These are phyloP conservation scores for Dicerorhinus sumatrensis DNA, from an alignment of 2,113 vertebrate genomes.

Conservation along the genomic window DNA sequence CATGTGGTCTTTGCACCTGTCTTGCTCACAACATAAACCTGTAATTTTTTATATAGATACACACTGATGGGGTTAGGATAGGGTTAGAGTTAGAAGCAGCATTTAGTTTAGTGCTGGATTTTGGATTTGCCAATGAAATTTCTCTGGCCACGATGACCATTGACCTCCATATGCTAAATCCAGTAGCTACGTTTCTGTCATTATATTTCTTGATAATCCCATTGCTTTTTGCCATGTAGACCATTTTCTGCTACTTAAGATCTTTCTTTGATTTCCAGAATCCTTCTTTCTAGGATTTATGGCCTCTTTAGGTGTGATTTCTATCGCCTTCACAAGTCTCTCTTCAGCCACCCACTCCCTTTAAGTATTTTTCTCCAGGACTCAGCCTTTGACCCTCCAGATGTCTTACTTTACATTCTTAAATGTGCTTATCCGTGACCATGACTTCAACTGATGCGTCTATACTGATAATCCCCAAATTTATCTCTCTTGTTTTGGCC, in stretches of 20 bases:
- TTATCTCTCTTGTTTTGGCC: background rate
- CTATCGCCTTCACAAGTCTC: background rate
- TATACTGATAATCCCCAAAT: background rate
- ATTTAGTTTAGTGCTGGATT: background rate
- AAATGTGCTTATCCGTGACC: too few relatives aligned
- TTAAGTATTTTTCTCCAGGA: background rate
- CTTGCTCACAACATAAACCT: constrained; percentile 16
- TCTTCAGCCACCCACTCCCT: background rate
- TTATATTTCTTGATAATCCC: background rate
- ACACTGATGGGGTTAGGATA: background rate
- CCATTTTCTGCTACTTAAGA: background rate
- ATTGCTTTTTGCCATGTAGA: background rate
- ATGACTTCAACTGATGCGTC: background rate
- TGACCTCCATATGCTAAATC: background rate
- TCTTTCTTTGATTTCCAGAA: background rate
- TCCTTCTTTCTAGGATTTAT: background rate
- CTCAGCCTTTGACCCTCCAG: background rate
- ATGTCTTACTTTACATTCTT: background rate
- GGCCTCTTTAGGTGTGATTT: background rate
- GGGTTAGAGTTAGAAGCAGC: background rate
- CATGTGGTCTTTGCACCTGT: background rate
- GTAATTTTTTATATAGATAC: constrained; percentile 60
- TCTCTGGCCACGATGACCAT: background rate
- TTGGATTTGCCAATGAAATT: background rate
- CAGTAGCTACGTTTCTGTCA: background rate